These are phyloP conservation scores for Bothrops jararaca DNA, from an alignment of 2,113 vertebrate genomes.

Conservation along the genomic window DNA sequence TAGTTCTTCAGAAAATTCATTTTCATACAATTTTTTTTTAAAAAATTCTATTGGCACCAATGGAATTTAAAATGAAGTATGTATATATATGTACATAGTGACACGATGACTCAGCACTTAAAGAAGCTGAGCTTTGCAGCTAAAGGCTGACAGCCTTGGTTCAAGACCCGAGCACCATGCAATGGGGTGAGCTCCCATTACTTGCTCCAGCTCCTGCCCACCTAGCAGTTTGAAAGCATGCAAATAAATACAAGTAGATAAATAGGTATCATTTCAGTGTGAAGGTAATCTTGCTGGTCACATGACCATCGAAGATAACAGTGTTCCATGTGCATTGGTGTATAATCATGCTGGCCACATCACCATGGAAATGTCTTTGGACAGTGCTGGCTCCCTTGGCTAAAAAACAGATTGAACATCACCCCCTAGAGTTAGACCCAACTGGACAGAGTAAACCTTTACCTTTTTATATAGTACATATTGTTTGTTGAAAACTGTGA, in stretches of 20 bases:
- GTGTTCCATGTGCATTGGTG: background rate
- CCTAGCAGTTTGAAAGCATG: background rate
- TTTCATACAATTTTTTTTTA: background rate
- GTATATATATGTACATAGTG: background rate
- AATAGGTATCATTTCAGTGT: background rate
- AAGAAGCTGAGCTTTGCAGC: background rate
- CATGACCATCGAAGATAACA: background rate
- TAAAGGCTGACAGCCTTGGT: background rate
- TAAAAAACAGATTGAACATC: background rate
- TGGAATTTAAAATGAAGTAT: background rate
- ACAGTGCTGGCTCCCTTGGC: background rate
- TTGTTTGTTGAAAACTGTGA: background rate
- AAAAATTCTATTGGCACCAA: background rate
- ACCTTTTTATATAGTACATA: background rate
- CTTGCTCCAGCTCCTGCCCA: background rate
- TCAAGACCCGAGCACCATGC: background rate
- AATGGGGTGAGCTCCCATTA: background rate
- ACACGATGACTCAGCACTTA: background rate
- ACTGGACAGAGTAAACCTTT: background rate
- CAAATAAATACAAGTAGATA: background rate
- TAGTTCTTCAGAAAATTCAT: background rate
- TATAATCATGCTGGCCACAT: background rate
- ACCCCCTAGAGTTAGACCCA: background rate
- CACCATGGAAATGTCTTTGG: background rate
- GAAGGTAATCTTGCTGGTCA: background rate